Percentiles rank a stretch among this genome's conserved stretches.
These are phyloP conservation scores for Rhabditoides inermis DNA, from an alignment of 2,888 invertebrate species.

Conservation along the genomic window DNA sequence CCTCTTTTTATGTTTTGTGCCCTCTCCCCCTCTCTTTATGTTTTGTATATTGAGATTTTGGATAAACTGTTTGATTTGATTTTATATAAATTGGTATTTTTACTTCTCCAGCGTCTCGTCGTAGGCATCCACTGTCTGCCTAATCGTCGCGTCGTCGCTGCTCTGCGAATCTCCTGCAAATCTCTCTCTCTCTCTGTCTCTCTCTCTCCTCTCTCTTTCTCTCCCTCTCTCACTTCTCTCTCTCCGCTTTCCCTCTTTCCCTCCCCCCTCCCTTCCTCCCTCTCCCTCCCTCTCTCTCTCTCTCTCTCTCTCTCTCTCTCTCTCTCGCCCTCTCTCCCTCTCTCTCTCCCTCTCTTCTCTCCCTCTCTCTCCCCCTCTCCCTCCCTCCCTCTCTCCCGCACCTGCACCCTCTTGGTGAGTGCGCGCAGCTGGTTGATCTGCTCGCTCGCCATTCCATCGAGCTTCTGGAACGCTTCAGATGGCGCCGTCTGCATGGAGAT, in stretches of 20 bases:
- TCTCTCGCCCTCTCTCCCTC: slow-evolving; percentile 69
- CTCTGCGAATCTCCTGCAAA: slow-evolving; percentile 80
- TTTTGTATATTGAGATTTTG: too few species aligned
- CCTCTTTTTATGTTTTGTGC: too few species aligned
- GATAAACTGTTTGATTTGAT: neutral
- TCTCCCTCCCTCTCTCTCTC: slow-evolving; percentile 26
- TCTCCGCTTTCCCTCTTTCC: too few species aligned
- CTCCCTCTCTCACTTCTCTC: too few species aligned
- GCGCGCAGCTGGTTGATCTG: slow-evolving; percentile 81
- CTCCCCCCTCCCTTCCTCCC: neutral
- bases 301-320: slow-evolving; percentile 60
- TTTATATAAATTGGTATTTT: neutral
- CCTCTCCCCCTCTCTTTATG: too few species aligned
- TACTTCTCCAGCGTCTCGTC: slow-evolving; percentile 73
- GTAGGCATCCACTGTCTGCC: slow-evolving; percentile 77
- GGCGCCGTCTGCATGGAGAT: slow-evolving; percentile 94
- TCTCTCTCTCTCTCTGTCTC: slow-evolving; percentile 26
- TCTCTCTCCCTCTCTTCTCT: slow-evolving; percentile 81
- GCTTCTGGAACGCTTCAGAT: slow-evolving; percentile 86
- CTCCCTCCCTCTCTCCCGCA: slow-evolving; percentile 1
- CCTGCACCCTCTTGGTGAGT: slow-evolving; percentile 71
- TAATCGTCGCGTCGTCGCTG: slow-evolving; percentile 69
- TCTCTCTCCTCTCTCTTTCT: neutral
- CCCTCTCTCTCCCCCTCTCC: slow-evolving; percentile 53
- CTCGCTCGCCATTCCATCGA: slow-evolving; percentile 83